Evolutionary conservation across 2,797 vertebrate genomes (phyloP), one percentile per base, ranked within the genome.

Genomic region (Sebastes taczanowskii): DNA sequence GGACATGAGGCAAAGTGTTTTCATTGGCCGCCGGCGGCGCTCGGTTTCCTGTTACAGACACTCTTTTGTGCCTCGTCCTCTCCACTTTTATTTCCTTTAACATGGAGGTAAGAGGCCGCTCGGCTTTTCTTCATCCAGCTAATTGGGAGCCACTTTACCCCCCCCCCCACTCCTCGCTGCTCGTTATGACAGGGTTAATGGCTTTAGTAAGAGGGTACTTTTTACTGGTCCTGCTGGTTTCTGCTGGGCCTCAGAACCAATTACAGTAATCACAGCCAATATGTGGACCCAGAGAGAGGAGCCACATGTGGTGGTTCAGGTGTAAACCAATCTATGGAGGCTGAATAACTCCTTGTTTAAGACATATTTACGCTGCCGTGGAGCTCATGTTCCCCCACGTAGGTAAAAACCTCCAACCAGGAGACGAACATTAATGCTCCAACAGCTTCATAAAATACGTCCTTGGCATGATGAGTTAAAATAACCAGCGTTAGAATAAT

Each of bases 1-100:
- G 86, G 83, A 83, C 90, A 84, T 91, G 91, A 92, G 88, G 90
- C 84, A 76, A 84, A 91, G 89, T 95, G 92, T 94, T 95, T 95
- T 94, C 78, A 91, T 93, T 95, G 94, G 89, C 89, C 69, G 62
- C 22, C 52, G 66, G 70, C 67, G 42, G 76, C 59, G 81, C 86
- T 68, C 79, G n/a, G 83, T 80, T 91, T 93, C 91, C 89, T 88
- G 89, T 88, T 86, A 90, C 89, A 92, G 86, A 84, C 72, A 66
- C 82, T 91, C 77, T 83, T 88, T 87, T 88, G 87, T 85, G 85
- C 81, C 52, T 82, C 78, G 80, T 90, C 86, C 83, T 81, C 85
- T 86, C 80, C 59, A 4, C 80, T 87, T 88, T 81, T 82, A 88
- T 90, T 94, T 91, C 89, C 88, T 89, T 10, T 22, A 83, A 89